phyloP scores from a whole-genome alignment of 1,140 invertebrate species.

The Maconellicoccus hirsutus region DNA sequence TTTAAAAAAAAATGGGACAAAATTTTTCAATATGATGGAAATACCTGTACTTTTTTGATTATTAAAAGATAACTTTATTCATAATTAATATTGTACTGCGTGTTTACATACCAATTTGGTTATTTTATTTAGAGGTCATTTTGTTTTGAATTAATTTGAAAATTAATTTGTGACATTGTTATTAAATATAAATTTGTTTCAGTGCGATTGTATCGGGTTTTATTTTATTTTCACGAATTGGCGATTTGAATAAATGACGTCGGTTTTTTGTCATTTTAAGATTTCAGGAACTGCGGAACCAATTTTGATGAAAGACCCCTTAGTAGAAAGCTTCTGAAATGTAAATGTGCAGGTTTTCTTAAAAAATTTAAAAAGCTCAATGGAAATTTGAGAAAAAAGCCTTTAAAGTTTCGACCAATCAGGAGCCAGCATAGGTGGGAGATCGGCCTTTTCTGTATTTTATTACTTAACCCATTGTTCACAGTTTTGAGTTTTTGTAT shows the following conservation, averaged over 20 bases:
- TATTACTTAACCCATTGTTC: no score
- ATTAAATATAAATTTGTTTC: conserved; percentile 14
- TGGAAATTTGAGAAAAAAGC: no score
- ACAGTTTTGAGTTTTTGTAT: no score
- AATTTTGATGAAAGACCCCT: no score
- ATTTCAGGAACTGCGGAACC: no score
- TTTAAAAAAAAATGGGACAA: conserved; percentile 3
- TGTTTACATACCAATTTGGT: neutral
- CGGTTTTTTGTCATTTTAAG: no score
- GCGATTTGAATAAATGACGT: neutral
- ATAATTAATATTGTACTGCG: neutral
- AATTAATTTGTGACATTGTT: conserved; percentile 22
- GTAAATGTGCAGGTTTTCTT: no score
- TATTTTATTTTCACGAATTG: neutral
- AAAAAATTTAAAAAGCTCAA: no score
- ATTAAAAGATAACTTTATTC: neutral
- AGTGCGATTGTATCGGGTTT: neutral
- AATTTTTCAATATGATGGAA: neutral
- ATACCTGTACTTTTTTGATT: neutral
- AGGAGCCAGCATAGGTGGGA: no score
- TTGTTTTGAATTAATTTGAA: conserved; percentile 11
- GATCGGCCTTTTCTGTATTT: no score
- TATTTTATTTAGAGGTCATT: conserved; percentile 10
- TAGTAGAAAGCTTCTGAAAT: no score
- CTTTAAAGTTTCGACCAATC: no score